phyloP scores from a whole-genome alignment of 2,113 vertebrate species.

The Anoura caudifer region DNA sequence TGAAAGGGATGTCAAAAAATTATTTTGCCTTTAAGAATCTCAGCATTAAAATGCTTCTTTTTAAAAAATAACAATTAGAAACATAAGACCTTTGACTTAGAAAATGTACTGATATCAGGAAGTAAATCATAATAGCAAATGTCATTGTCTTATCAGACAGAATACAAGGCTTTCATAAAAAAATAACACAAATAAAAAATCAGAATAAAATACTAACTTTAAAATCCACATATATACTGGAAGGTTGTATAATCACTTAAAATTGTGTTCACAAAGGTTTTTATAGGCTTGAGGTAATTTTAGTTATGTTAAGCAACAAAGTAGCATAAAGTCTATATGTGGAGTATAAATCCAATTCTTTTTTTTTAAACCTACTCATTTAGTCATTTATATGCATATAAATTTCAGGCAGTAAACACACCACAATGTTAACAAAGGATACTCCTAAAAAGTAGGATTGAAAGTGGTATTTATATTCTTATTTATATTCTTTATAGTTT shows the following conservation, averaged over 20 bases:
- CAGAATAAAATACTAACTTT: not conserved
- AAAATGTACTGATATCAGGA: not conserved
- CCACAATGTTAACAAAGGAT: not conserved
- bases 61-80: not conserved
- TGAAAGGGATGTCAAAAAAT: not conserved
- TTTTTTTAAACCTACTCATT: not conserved
- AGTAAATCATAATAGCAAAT: conserved; percentile 15
- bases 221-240: not conserved
- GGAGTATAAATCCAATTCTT: not conserved
- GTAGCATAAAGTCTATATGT: not conserved
- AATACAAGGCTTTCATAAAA: not conserved
- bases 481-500: not conserved
- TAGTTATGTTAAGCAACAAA: not conserved
- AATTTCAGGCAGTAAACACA: not conserved
- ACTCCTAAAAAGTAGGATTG: not conserved
- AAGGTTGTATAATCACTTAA: not conserved
- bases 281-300: not conserved
- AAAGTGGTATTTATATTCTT: not conserved
- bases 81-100: not conserved
- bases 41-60: not conserved
- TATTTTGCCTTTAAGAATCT: not conserved
- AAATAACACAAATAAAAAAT: not conserved
- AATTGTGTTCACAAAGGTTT: not conserved
- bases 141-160: not conserved
- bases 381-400: not conserved